phyloP scores from a whole-genome alignment of 2,113 vertebrate species.

The Bufo gargarizans region DNA sequence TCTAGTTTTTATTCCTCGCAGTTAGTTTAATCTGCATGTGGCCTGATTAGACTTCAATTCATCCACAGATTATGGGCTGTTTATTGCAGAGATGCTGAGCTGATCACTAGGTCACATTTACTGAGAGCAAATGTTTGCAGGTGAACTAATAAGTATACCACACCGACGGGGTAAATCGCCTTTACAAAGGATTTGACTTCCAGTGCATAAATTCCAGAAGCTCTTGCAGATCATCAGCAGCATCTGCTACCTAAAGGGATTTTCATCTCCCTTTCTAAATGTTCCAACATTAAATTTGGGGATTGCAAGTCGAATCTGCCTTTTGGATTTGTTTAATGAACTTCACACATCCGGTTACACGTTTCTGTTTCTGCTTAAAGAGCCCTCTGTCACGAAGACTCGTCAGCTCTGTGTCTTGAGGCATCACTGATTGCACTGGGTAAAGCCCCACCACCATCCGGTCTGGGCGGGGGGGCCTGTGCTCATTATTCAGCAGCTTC shows the following conservation, averaged over 20 bases:
- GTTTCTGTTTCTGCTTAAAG: neutral
- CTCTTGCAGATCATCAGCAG: conserved; percentile 79
- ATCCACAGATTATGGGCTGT: conserved; percentile 87
- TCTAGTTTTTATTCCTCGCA: conserved; percentile 84
- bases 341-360: conserved; percentile 67
- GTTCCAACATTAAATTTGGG: conserved; percentile 77
- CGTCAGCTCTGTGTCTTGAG: neutral
- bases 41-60: conserved; percentile 90
- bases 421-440: neutral
- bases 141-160: conserved; percentile 80
- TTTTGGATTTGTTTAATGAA: conserved; percentile 76
- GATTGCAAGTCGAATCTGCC: conserved; percentile 71
- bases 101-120: conserved; percentile 79
- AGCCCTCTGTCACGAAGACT: neutral
- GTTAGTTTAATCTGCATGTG: conserved; percentile 95
- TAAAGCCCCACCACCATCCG: neutral
- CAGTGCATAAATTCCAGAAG: conserved; percentile 80
- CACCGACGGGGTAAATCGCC: conserved; percentile 77
- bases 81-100: conserved; percentile 80
- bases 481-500: too few relatives aligned
- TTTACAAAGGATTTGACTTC: conserved; percentile 81
- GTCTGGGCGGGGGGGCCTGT: neutral
- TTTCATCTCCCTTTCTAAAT: conserved; percentile 84
- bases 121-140: conserved; percentile 82
- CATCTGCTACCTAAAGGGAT: conserved; percentile 91